Evolutionary conservation across 2,888 invertebrate species (phyloP).

Genomic region (Polia nebulosa): DNA sequence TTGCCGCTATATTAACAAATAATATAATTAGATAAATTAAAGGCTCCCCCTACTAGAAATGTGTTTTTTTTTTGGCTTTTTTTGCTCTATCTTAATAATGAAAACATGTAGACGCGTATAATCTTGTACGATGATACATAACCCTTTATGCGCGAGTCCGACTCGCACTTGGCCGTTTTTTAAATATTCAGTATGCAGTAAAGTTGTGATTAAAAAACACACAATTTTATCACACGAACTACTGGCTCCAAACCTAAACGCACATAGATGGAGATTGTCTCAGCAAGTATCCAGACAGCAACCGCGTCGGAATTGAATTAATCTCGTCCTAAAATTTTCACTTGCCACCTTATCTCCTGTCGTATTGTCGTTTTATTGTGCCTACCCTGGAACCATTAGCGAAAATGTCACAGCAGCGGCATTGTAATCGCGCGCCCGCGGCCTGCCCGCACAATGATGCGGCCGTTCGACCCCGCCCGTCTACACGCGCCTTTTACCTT

Average conservation of each 20-base stretch:
- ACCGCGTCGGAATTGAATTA: conserved; percentile 84
- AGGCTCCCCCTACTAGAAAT: too few species aligned
- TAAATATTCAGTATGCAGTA: neutral
- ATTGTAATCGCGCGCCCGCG: conserved; percentile 88
- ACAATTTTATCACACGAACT: neutral
- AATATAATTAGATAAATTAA: too few species aligned
- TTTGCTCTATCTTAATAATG: too few species aligned
- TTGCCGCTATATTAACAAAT: too few species aligned
- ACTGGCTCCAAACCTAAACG: conserved; percentile 17
- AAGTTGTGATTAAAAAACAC: too few species aligned
- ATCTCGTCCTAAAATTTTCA: conserved; percentile 90
- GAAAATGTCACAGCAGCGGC: conserved; percentile 90
- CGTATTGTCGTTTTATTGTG: conserved; percentile 91
- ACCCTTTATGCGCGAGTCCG: too few species aligned
- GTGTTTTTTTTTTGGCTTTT: too few species aligned
- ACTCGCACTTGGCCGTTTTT: too few species aligned
- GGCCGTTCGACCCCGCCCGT: conserved; percentile 85
- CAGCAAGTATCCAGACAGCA: conserved; percentile 62
- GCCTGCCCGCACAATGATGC: conserved; percentile 88
- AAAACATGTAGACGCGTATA: too few species aligned
- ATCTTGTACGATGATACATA: too few species aligned
- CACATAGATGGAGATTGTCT: conserved; percentile 44
- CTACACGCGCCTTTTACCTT: conserved; percentile 85
- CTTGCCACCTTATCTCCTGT: conserved; percentile 90
- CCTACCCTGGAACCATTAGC: conserved; percentile 90